Evolutionary conservation across 2,888 invertebrate genomes (phyloP).

Genomic region (Halictus quadricinctus): DNA sequence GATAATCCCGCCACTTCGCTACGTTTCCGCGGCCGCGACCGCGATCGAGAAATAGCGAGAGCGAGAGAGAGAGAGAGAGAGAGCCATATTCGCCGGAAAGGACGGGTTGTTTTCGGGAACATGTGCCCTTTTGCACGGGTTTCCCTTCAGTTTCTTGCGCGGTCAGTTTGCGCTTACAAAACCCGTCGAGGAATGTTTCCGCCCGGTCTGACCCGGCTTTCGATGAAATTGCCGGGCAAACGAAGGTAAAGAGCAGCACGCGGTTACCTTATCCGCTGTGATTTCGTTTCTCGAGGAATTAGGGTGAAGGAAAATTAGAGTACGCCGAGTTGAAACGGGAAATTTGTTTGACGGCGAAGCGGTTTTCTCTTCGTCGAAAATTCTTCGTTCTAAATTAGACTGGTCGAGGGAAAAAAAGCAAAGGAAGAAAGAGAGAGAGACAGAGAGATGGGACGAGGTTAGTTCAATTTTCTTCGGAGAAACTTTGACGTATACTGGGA

Average conservation of each 20-base stretch:
- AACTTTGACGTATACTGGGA: not conserved
- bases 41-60: too few relatives aligned
- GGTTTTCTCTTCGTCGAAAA: not conserved
- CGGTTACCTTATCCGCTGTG: conserved; percentile 12
- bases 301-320: conserved; percentile 12
- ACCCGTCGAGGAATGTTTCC: conserved; percentile 20
- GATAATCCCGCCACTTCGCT: conserved; percentile 50
- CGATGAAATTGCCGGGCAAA: conserved; percentile 14
- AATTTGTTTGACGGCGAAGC: conserved; percentile 15
- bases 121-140: not conserved
- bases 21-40: not conserved
- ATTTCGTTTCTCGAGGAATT: conserved; percentile 24
- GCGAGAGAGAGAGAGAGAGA: too few relatives aligned
- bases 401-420: not conserved
- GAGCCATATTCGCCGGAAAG: not conserved
- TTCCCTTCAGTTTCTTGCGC: not conserved
- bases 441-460: not conserved
- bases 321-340: conserved; percentile 4
- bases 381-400: not conserved
- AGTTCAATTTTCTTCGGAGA: conserved; percentile 11
- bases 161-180: conserved; percentile 1
- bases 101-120: not conserved
- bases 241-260: conserved; percentile 17
- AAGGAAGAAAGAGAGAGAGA: not conserved
- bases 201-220: not conserved